Evolutionary conservation across 2,113 vertebrate species (phyloP), one percentile per base, ranked within the genome.

Genomic region (Chelonoidis abingdonii): DNA sequence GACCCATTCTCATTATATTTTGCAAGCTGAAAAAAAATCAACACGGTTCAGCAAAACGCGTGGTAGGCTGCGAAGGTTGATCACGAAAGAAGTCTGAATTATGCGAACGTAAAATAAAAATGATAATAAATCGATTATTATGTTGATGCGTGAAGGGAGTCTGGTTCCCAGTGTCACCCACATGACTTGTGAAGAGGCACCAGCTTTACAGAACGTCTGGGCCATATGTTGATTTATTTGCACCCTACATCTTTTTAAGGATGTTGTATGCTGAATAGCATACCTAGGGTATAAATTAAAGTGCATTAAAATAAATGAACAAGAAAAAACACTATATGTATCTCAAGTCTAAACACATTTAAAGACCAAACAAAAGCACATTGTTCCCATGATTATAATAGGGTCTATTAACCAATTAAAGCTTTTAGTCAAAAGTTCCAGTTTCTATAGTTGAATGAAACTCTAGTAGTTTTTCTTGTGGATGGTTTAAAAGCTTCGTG

Each of bases 171-270:
- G 86, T 95, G 84, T 92, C 89, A 88, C 80, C 84, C 92, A 91
- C 84, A 94, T 95, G 96, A 95, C 94, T 97, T 93, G 86, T 93
- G 95, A 98, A 97, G 94, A 95, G 38, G 89, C 89, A 95, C 83
- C 93, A 92, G 89, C 89, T 97, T 79, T 93, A 89, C 88, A 96
- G 96, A 96, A 97, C 97, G 80, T 95, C 89, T 56, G 14, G 93
- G 56, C 94, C 94, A 97, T 97, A 95, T 96, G 92, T 93, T 97
- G 92, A 92, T 96, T 96, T 98, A 96, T 95, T 97, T 98, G 92
- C 84, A 94, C 92, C 90, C 69, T 94, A 96, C 97, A 87, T 95
- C 88, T 95, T 88, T 93, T 83, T 92, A 88, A 3, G 0, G 80
- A 65, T 91, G 86, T 86, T 44, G n/a, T 87, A 25, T 94, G 80